Percentiles rank a stretch among this genome's conserved stretches.
These are phyloP conservation scores for Lacanobia wlatinum DNA, from an alignment of 2,888 invertebrate species.

Conservation along the genomic window DNA sequence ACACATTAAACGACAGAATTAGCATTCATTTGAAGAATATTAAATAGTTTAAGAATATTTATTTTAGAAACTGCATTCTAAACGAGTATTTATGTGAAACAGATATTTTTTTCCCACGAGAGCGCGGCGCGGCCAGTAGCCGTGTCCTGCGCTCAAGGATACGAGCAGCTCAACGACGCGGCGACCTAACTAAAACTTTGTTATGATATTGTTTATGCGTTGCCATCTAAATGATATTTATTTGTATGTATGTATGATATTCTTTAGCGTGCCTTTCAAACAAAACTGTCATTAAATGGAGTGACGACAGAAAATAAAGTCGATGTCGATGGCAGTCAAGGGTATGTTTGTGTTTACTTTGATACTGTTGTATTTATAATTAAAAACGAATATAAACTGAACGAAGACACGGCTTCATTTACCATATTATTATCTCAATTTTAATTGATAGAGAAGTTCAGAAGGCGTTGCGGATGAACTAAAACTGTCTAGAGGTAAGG, in stretches of 20 bases:
- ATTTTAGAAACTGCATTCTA: slow-evolving; percentile 45
- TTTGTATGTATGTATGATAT: not conserved
- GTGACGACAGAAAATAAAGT: not conserved
- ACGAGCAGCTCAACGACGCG: not conserved
- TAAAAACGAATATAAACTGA: not conserved
- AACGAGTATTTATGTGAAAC: slow-evolving; percentile 12
- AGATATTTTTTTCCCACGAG: slow-evolving; percentile 23
- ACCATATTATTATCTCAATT: not conserved
- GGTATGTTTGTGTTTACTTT: not conserved
- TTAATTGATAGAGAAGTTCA: not conserved
- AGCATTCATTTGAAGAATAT: slow-evolving; percentile 36
- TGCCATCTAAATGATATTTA: not conserved
- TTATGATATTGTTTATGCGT: not conserved
- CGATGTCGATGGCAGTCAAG: not conserved
- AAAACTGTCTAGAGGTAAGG: not conserved
- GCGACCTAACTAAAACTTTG: not conserved
- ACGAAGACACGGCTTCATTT: not conserved
- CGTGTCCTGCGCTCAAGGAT: slow-evolving; percentile 3
- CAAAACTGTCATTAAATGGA: not conserved
- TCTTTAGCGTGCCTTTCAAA: not conserved
- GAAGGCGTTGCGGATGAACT: not conserved
- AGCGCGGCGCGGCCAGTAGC: not conserved
- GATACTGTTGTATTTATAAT: not conserved
- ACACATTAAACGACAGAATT: slow-evolving; percentile 28
- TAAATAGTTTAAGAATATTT: slow-evolving; percentile 38